These are phyloP conservation scores for Alcis repandata DNA, from an alignment of 2,888 invertebrate genomes.

Conservation along the genomic window DNA sequence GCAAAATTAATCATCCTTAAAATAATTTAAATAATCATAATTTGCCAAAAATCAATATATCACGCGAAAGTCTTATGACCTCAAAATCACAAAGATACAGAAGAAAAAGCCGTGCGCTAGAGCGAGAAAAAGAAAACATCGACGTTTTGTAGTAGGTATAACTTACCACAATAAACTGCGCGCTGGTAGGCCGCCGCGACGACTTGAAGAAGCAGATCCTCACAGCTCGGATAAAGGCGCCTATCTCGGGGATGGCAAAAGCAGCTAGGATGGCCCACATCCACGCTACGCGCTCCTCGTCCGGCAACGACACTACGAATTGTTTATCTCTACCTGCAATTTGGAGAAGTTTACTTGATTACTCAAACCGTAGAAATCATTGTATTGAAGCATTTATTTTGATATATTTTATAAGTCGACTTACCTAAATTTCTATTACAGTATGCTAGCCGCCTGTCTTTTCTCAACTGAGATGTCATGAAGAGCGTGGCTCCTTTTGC, in stretches of 20 bases:
- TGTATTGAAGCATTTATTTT: too few species aligned
- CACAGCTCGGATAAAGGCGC: slow-evolving; percentile 93
- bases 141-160: neutral
- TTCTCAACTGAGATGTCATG: slow-evolving; percentile 95
- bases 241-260: slow-evolving; percentile 95
- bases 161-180: slow-evolving; percentile 81
- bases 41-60: too few species aligned
- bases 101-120: too few species aligned
- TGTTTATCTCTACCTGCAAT: slow-evolving; percentile 94
- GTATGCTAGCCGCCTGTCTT: slow-evolving; percentile 91
- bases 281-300: slow-evolving; percentile 96
- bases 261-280: slow-evolving; percentile 96
- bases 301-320: slow-evolving; percentile 93
- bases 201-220: slow-evolving; percentile 97
- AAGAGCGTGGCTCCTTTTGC: slow-evolving; percentile 96
- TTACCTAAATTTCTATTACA: slow-evolving; percentile 95
- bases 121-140: too few species aligned
- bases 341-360: slow-evolving; percentile 1
- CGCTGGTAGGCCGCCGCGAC: slow-evolving; percentile 90
- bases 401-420: slow-evolving; percentile 45
- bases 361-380: too few species aligned
- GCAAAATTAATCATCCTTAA: too few species aligned
- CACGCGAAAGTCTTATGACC: too few species aligned
- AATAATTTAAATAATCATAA: too few species aligned
- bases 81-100: too few species aligned